Evolutionary conservation across 2,888 invertebrate genomes (phyloP).

Genomic region (Phalera bucephala): DNA sequence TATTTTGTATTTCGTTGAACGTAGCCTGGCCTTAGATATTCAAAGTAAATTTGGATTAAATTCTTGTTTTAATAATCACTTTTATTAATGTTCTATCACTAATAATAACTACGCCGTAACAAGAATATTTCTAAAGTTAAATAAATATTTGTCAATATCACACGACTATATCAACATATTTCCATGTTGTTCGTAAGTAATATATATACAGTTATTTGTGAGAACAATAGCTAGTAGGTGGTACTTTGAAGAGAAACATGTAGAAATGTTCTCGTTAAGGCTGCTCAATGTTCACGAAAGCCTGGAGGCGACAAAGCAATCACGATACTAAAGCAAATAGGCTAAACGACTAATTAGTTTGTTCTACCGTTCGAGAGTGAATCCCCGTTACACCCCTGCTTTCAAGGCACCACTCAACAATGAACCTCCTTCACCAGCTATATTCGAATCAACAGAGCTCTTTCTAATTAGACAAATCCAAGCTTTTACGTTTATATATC

Average conservation of each 20-base stretch:
- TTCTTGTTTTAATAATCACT: background rate
- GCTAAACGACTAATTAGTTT: constrained; percentile 76
- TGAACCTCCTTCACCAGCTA: constrained; percentile 17
- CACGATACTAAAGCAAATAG: constrained; percentile 64
- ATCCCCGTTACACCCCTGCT: constrained; percentile 32
- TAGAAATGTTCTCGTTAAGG: constrained; percentile 32
- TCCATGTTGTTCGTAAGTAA: too few species aligned
- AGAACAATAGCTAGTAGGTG: constrained; percentile 26
- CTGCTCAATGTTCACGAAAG: constrained; percentile 39
- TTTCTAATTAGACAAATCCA: background rate
- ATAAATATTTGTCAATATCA: too few species aligned
- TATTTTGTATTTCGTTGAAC: background rate
- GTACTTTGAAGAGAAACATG: constrained; percentile 19
- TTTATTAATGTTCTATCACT: too few species aligned
- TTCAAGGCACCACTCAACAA: constrained; percentile 29
- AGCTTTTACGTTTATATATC: background rate
- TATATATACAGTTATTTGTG: constrained; percentile 1
- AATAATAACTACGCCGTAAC: too few species aligned
- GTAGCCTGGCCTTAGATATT: background rate
- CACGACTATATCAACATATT: too few species aligned
- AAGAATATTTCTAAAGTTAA: too few species aligned
- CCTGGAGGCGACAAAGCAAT: constrained; percentile 61
- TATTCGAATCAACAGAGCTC: constrained; percentile 5
- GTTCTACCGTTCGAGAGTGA: constrained; percentile 53
- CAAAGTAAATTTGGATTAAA: background rate